Percentiles rank a stretch among this genome's conserved stretches.
phyloP scores from a whole-genome alignment of 2,888 invertebrate genomes.

The Gymnosoma rotundatum region DNA sequence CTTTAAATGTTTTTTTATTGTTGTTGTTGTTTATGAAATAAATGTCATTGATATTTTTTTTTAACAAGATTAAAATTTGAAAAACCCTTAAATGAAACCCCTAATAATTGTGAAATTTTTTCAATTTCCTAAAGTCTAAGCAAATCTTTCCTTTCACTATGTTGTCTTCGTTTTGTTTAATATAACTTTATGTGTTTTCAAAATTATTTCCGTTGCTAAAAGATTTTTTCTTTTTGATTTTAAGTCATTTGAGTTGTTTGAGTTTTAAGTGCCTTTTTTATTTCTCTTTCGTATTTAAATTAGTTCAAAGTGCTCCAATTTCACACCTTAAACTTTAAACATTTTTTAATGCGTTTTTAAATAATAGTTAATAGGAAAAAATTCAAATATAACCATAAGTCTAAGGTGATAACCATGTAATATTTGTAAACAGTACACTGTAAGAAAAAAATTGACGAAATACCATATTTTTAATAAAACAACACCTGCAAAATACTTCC shows the following conservation, averaged over 20 bases:
- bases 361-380: constrained; percentile 35
- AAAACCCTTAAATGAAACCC: constrained; percentile 8
- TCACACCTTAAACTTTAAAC: constrained; percentile 54
- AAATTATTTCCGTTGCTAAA: background rate
- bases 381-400: background rate
- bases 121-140: background rate
- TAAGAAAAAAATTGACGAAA: background rate
- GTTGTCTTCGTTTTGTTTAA: background rate
- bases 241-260: background rate
- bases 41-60: constrained; percentile 41
- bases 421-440: constrained; percentile 33
- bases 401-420: constrained; percentile 41
- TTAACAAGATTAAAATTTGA: constrained; percentile 14
- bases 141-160: background rate
- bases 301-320: constrained; percentile 62
- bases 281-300: constrained; percentile 21
- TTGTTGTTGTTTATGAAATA: background rate
- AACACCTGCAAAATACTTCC: too few species aligned
- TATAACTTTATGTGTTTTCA: background rate
- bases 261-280: constrained; percentile 13
- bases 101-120: background rate
- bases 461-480: too few species aligned
- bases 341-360: constrained; percentile 29
- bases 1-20: constrained; percentile 40
- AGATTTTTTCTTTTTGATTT: background rate